Conservation (phyloP, 2,888 invertebrate species). For the Agriopis aurantiaria region DNA sequence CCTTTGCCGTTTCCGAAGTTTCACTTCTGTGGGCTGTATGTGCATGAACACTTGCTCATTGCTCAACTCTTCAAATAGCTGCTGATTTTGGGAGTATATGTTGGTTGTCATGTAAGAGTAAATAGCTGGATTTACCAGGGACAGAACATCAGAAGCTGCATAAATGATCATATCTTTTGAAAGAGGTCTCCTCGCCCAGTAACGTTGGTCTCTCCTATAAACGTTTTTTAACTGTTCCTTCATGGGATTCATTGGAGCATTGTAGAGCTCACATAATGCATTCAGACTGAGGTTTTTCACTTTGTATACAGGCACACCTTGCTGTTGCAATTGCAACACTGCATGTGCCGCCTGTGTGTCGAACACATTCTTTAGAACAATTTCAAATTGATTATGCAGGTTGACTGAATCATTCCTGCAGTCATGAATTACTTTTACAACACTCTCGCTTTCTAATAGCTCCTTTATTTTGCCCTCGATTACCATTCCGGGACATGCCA, state of each 20-base stretch:
- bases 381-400: constrained; percentile 94
- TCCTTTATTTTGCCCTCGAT: constrained; percentile 92
- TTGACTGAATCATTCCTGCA: constrained; percentile 96
- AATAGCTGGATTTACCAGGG: constrained; percentile 94
- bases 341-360: constrained; percentile 98
- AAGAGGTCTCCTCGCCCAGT: constrained; percentile 95
- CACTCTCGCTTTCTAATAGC: constrained; percentile 92
- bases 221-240: constrained; percentile 96
- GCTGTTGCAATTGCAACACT: constrained; percentile 95
- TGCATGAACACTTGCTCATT: constrained; percentile 95
- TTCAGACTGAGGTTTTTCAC: constrained; percentile 97
- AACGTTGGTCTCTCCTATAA: constrained; percentile 93
- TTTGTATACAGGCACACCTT: constrained; percentile 96
- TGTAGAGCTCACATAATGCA: constrained; percentile 95
- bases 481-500: constrained; percentile 93
- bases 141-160: constrained; percentile 95
- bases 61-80: constrained; percentile 93
- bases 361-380: constrained; percentile 93
- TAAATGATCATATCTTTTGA: constrained; percentile 96
- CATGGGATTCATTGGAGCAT: constrained; percentile 95
- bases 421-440: constrained; percentile 96
- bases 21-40: constrained; percentile 94
- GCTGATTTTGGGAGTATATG: constrained; percentile 90
- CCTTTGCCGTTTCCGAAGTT: constrained; percentile 94
- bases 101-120: constrained; percentile 89